Base-by-base conservation (phyloP, 2,113 vertebrate species). In the Furnarius figulus region DNA sequence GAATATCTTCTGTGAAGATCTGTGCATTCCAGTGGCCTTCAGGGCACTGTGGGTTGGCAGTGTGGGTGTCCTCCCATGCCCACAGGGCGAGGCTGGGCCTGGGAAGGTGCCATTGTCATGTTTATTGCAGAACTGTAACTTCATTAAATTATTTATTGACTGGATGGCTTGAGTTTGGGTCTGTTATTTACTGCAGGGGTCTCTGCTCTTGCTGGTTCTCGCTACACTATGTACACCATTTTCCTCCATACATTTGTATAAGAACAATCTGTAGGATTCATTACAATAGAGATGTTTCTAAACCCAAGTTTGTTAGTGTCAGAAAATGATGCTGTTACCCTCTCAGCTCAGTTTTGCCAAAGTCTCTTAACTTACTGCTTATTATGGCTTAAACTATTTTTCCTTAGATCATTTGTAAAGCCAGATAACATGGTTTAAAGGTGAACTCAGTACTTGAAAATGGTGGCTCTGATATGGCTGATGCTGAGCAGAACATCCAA, bases 101-200 rank as follows among this genome's bases (percentile, higher is more conserved):
- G 68, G 90, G 77, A 58, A 31, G 27, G 79, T 77, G 80, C 74
- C 49, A 14, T 71, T 80, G 67, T 90, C 91, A 9, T 94, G 81
- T 87, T 85, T 87, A 88, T 93, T 94, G 85, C 78, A 61, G 95
- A 97, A 78, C 70, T 94, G 37, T 86, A 83, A 98, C 95, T 94
- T 91, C 97, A 98, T 98, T 98, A 98, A 98, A 98, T 93, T 98
- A 98, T 98, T 98, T 98, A 98, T 98, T 98, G 97, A 92, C 87
- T 39, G 85, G 92, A 70, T 58, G 24, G 65, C 95, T 74, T 23
- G 92, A 39, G 75, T 81, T 75, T 89, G 96, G 82, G 74, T 88
- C 92, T 31, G 68, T 83, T 56, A 10, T 15, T 90, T 79, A 40
- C 61, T 77, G 87, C 53, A 9, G 90, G 85, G n/a, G 5, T 68